phyloP scores from a whole-genome alignment of 2,797 vertebrate genomes.

The Muscicapa striata region DNA sequence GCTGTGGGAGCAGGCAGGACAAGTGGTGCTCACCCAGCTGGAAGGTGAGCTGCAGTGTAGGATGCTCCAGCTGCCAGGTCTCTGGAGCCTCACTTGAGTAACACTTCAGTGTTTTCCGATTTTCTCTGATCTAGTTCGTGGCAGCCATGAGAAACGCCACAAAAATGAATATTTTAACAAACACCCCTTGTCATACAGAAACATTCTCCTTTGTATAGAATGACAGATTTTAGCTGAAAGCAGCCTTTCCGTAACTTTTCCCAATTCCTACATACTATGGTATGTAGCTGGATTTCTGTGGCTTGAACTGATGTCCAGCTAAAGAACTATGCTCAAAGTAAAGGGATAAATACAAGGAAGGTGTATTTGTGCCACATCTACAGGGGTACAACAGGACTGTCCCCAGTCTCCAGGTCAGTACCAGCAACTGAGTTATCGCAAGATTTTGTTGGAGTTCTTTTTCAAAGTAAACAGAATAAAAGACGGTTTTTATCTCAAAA shows the following conservation, averaged over 20 bases:
- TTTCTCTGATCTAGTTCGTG: not conserved
- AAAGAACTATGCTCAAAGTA: not conserved
- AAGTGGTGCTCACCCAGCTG: not conserved
- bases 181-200: not conserved
- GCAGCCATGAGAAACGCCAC: not conserved
- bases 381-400: not conserved
- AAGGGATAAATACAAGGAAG: not conserved
- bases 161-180: not conserved
- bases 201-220: not conserved
- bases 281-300: not conserved
- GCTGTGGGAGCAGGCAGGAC: not conserved
- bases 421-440: not conserved
- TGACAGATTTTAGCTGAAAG: not conserved
- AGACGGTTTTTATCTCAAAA: not conserved
- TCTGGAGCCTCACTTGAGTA: not conserved
- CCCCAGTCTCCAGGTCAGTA: not conserved
- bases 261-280: rapidly evolving
- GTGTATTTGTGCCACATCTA: not conserved
- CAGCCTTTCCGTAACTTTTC: not conserved
- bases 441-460: not conserved
- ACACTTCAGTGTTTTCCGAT: not conserved
- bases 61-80: not conserved
- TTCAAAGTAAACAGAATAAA: not conserved
- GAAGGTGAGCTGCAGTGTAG: not conserved
- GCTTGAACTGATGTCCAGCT: not conserved